These are phyloP conservation scores for Sanderia malayensis DNA, from an alignment of 30 jellyfish, hydroid and myxozoan species.

Conservation along the genomic window DNA sequence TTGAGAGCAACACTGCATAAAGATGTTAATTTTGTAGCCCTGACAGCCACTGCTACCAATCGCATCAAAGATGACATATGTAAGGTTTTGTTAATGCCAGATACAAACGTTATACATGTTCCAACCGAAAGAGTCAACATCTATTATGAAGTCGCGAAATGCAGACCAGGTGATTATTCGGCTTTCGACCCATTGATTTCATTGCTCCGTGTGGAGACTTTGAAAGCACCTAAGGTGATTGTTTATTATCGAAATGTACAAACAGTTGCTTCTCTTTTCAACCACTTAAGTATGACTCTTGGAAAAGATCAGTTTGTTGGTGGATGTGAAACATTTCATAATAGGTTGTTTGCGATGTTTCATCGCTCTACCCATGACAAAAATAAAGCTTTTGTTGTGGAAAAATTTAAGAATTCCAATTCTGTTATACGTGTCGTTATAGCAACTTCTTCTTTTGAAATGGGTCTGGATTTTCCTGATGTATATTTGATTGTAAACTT, in stretches of 20 bases:
- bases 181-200: background rate
- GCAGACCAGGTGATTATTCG: constrained; percentile 6
- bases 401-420: background rate
- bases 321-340: background rate
- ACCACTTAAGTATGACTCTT: background rate
- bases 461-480: constrained; percentile 4
- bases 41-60: constrained; percentile 17
- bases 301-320: background rate
- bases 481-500: background rate
- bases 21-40: constrained; percentile 3
- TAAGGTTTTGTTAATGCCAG: background rate
- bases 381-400: background rate
- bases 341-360: background rate
- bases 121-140: background rate
- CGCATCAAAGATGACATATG: background rate
- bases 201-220: background rate
- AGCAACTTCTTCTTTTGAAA: background rate
- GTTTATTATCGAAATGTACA: background rate
- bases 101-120: background rate
- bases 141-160: background rate
- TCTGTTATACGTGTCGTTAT: background rate
- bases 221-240: background rate
- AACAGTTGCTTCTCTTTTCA: background rate
- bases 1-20: background rate
- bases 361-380: background rate